A percentile compares a stretch with the other conserved stretches of the same genome.
These are phyloP conservation scores for Entelurus aequoreus DNA, from an alignment of 2,113 vertebrate species.

Conservation along the genomic window DNA sequence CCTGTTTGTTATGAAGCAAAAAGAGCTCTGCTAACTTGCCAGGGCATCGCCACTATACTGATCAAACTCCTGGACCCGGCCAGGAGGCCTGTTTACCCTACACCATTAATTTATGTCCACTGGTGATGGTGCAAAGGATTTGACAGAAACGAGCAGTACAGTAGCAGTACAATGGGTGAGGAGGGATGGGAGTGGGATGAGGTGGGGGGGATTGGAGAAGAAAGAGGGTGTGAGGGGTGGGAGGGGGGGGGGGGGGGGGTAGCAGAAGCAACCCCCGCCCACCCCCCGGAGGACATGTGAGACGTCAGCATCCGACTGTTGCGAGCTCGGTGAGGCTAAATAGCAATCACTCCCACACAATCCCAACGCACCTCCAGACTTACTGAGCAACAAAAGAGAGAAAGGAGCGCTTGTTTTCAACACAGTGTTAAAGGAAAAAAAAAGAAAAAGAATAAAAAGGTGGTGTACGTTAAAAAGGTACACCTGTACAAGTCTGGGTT, in stretches of 20 bases:
- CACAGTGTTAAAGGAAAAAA: not conserved
- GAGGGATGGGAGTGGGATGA: slow-evolving; percentile 41
- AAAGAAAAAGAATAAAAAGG: too few relatives aligned
- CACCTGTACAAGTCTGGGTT: too few relatives aligned
- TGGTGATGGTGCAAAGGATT: slow-evolving; percentile 86
- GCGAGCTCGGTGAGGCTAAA: slow-evolving; percentile 74
- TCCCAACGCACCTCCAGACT: slow-evolving; percentile 67
- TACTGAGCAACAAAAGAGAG: slow-evolving; percentile 25
- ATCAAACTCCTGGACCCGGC: slow-evolving; percentile 72
- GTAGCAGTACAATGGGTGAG: slow-evolving; percentile 66
- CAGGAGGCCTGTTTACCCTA: slow-evolving; percentile 89
- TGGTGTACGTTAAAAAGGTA: too few relatives aligned
- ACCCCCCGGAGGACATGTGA: slow-evolving; percentile 70
- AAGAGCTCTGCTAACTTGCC: slow-evolving; percentile 69
- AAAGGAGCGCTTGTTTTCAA: slow-evolving; percentile 25
- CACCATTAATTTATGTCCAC: slow-evolving; percentile 91
- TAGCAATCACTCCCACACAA: slow-evolving; percentile 76
- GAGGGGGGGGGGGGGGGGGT: slow-evolving; percentile 40
- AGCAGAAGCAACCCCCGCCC: slow-evolving; percentile 34
- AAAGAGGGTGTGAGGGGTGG: too few relatives aligned
- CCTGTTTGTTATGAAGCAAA: slow-evolving; percentile 64
- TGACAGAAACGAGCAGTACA: slow-evolving; percentile 81
- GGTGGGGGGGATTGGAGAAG: slow-evolving; percentile 34
- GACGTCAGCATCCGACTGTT: slow-evolving; percentile 70
- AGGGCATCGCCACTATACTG: slow-evolving; percentile 66